Evolutionary conservation across 2,113 vertebrate genomes (phyloP), one percentile per base, ranked within the genome.

Genomic region (Propithecus coquereli): DNA sequence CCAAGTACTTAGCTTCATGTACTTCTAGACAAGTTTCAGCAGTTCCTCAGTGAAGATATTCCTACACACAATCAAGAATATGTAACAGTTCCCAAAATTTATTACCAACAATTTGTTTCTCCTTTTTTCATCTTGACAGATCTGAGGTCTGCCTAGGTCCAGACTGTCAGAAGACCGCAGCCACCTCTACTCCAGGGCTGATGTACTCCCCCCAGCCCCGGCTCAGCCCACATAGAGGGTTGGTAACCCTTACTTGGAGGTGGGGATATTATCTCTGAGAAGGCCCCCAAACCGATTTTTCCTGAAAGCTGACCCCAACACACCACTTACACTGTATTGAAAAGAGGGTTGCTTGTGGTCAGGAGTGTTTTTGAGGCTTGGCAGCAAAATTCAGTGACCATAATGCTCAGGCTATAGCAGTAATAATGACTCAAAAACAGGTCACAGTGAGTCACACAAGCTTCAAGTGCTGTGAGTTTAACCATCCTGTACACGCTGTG

Each of bases 201-300:
- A 40, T 0, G 2, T 30, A 10, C 25, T 43, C 40, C 40, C 40
- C 61, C 45, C 0, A 9, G 13, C 17, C 23, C 22, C 4, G 9
- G 23, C 57, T 92, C 66, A 47, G 40, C 66, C 47, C 5, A 45
- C 57, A 22, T n/a, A 20, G 57, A 74, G 52, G 65, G 50, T 76
- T 71, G 30, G 23, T 4, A 30, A 79, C 23, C 40, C 50, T 47
- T 6, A 2, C 68, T 57, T 82, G 76, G 52, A 87, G 27, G 1
- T 65, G 45, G 79, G n/a, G 32, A 45, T 27, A 9, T 47, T 70
- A 40, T 30, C 32, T 87, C 70, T 76, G 50, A 73, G 25, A 70
- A 90, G 63, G 77, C 18, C 52, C 68, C 50, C 18, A 25, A 59
- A 25, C 68, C 52, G 47, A 16, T 61, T 93, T 76, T 95, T 91